These are phyloP conservation scores for Gerris lacustris DNA, from an alignment of 2,888 invertebrate species.

Conservation along the genomic window DNA sequence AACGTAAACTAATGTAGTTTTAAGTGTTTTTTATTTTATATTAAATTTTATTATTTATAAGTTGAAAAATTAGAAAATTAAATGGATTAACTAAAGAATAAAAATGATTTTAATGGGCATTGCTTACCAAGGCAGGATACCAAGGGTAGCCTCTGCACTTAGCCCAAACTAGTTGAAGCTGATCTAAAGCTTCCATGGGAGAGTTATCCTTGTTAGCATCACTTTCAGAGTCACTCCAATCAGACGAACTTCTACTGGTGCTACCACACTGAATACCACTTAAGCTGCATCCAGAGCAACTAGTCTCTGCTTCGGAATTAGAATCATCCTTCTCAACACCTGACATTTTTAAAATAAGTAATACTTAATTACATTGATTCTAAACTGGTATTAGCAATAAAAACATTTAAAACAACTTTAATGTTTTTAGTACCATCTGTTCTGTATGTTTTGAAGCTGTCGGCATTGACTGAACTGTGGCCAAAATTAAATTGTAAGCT, in stretches of 20 bases:
- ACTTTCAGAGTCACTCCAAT: constrained; percentile 33
- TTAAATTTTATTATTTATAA: no score
- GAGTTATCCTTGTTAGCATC: constrained; percentile 33
- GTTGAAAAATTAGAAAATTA: no score
- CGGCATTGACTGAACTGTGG: constrained; percentile 26
- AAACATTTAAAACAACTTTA: background rate
- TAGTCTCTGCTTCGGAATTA: constrained; percentile 39
- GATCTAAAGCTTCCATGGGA: constrained; percentile 47
- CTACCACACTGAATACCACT: constrained; percentile 38
- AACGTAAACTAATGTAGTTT: no score
- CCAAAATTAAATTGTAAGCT: background rate
- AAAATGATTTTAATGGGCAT: background rate
- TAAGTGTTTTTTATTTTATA: no score
- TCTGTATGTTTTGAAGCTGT: constrained; percentile 42
- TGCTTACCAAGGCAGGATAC: constrained; percentile 74
- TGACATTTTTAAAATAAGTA: background rate
- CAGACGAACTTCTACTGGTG: constrained; percentile 34
- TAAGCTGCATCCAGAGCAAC: constrained; percentile 39
- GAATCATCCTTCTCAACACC: constrained; percentile 34
- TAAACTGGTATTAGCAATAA: background rate
- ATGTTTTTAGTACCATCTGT: constrained; percentile 30
- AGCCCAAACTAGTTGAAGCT: constrained; percentile 90
- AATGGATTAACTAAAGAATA: no score
- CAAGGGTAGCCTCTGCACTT: constrained; percentile 93
- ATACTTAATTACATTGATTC: background rate